Evolutionary conservation across 2,113 vertebrate species (phyloP).

Genomic region (Castor canadensis): DNA sequence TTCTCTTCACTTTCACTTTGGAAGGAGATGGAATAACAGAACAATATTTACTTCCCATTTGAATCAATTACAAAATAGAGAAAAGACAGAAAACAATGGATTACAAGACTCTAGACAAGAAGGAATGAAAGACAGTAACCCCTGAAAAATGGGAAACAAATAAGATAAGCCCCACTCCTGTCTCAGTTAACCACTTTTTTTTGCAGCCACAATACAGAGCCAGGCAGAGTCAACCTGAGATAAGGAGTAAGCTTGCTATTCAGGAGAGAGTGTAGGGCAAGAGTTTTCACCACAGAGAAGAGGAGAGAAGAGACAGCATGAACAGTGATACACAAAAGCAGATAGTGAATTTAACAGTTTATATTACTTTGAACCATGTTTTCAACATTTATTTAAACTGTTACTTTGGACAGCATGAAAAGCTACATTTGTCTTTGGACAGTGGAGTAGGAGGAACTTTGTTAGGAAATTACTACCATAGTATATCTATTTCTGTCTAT

Average conservation of each 20-base stretch:
- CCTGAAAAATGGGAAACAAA: neutral
- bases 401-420: neutral
- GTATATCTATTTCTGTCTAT: too few species aligned
- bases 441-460: too few species aligned
- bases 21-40: neutral
- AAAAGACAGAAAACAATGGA: neutral
- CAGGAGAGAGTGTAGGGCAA: neutral
- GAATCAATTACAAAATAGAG: neutral
- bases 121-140: neutral
- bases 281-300: neutral
- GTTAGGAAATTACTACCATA: too few species aligned
- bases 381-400: neutral
- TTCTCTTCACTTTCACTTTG: neutral
- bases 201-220: rapidly evolving
- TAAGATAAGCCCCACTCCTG: rapidly evolving
- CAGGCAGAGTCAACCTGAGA: neutral
- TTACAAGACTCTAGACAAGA: neutral
- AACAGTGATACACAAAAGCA: neutral
- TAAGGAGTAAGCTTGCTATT: neutral
- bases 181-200: neutral
- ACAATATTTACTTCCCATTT: neutral
- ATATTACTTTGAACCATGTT: neutral
- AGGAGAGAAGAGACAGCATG: neutral
- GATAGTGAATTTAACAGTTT: neutral
- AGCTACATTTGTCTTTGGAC: too few species aligned